These are phyloP conservation scores for Panopea generosa DNA, from an alignment of 2,888 invertebrate species.

Conservation along the genomic window DNA sequence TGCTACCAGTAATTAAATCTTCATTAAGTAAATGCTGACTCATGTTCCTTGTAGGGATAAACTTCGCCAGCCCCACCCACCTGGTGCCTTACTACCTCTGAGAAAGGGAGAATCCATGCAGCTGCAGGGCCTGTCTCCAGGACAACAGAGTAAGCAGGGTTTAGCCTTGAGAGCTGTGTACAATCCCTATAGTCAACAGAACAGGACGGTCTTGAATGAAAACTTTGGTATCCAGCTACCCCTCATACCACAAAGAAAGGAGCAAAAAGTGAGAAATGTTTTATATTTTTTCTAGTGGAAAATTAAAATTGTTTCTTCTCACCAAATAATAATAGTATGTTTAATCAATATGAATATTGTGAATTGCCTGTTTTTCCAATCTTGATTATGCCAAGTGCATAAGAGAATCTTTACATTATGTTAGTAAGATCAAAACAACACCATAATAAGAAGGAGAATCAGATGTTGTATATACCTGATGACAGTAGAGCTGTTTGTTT, in stretches of 20 bases:
- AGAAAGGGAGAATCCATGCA: constrained; percentile 71
- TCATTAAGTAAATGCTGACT: too few relatives aligned
- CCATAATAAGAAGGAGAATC: too few relatives aligned
- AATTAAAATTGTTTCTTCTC: not conserved
- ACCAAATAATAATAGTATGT: too few relatives aligned
- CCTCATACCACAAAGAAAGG: constrained; percentile 73
- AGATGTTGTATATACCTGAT: too few relatives aligned
- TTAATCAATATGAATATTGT: too few relatives aligned
- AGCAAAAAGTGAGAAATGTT: constrained; percentile 56
- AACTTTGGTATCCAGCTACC: constrained; percentile 84
- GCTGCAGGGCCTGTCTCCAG: constrained; percentile 79
- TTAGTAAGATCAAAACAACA: too few relatives aligned
- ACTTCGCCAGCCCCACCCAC: constrained; percentile 69
- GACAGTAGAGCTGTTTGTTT: too few relatives aligned
- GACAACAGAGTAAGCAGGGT: constrained; percentile 74
- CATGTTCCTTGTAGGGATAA: too few relatives aligned
- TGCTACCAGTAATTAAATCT: too few relatives aligned
- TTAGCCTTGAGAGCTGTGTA: constrained; percentile 73
- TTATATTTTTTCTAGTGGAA: constrained; percentile 1
- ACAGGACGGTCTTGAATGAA: constrained; percentile 81
- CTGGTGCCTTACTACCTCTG: constrained; percentile 66
- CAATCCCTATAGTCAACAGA: constrained; percentile 83
- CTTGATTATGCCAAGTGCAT: too few relatives aligned
- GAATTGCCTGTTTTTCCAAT: too few relatives aligned
- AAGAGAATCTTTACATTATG: too few relatives aligned